Base-by-base conservation (phyloP, 2,888 invertebrate genomes). In the Tortrix viridana region DNA sequence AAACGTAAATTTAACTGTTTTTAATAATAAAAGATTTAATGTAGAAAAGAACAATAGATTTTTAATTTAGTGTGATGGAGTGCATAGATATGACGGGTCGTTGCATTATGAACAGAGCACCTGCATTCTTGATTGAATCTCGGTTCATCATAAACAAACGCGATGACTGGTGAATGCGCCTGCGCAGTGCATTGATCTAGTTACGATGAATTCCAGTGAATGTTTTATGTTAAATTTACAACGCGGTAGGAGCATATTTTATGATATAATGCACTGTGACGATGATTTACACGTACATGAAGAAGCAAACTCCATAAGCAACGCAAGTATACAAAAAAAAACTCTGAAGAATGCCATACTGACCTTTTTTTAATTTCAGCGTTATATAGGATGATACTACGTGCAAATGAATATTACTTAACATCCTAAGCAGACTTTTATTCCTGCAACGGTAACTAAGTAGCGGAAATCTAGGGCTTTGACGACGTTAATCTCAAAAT, bases 101-200 rank as follows among this genome's bases (percentile, higher is more conserved):
- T 73, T 74, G 71, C 71, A 69, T 69, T 62, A 63, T 72, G 71
- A 71, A 70, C 69, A 22, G 55, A 55, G 70, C 76, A 76, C 74
- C 76, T 78, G 75, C 75, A 75, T 71, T 74, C 72, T 67, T 72
- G 77, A 75, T 77, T 65, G 63, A 68, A 76, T 76, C 73, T 67
- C 67, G 50, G 60, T 64, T 74, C 69, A 73, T 69, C 72, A 75
- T 74, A 77, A 76, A 78, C 78, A 77, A 77, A 74, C 68, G 22
- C 41, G 54, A 62, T 63, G 57, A 48, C 48, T 60, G 56, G 47
- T 41, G 54, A 55, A 60, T 60, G 50, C 50, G 46, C 38, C 37
- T 23, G 41, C 20, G 48, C 55, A 32, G 48, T n/a, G 54, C 48
- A 46, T 41, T 48, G 50, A 55, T 59, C 46, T 60, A 66, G 18